A percentile compares a stretch with the other conserved stretches of the same genome.
Conservation (phyloP, 2,113 vertebrate species). For the Corythaixoides concolor region DNA sequence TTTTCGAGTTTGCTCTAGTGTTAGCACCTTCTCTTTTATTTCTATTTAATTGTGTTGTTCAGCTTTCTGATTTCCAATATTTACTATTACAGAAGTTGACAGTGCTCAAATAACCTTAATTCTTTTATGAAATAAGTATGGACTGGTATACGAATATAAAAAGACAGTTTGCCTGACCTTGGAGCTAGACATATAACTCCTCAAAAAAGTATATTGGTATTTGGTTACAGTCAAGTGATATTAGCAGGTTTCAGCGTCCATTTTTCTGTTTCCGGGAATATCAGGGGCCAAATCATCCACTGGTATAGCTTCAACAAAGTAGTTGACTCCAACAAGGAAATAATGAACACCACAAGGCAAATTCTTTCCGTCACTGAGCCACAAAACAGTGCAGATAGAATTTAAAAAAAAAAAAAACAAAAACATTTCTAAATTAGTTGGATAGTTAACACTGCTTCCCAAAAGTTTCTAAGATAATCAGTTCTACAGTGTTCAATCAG, state of each 20-base stretch:
- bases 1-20: neutral
- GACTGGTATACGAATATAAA: neutral
- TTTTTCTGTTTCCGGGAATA: conserved; percentile 22
- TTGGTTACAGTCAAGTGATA: neutral
- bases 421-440: no score
- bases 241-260: neutral
- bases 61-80: neutral
- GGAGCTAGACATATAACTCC: neutral
- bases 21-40: neutral
- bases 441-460: neutral
- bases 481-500: neutral
- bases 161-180: neutral
- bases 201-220: neutral
- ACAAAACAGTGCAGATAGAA: neutral
- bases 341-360: neutral
- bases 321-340: neutral
- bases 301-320: neutral
- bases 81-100: neutral
- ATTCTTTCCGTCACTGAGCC: neutral
- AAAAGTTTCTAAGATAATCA: neutral
- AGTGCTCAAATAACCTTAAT: neutral
- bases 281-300: neutral
- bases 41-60: neutral
- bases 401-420: no score
- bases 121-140: neutral